These are phyloP conservation scores for Heliconius erato DNA, from an alignment of 2,888 invertebrate species.

Conservation along the genomic window DNA sequence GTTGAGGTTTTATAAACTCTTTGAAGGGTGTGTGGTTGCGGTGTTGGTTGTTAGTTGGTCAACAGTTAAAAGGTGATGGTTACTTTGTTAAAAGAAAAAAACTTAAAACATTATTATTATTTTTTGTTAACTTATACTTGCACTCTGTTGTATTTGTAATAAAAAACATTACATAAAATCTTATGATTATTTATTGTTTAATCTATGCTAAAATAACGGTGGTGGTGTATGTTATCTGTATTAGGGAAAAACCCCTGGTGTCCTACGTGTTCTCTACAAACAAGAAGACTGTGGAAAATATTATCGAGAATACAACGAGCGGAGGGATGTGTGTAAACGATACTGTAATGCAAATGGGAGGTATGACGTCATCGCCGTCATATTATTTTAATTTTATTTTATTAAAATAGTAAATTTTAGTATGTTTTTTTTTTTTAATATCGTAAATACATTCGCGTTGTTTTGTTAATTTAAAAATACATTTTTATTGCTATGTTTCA, in stretches of 20 bases:
- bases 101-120: neutral
- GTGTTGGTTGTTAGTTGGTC: conserved; percentile 6
- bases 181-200: conserved; percentile 3
- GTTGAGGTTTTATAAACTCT: conserved; percentile 1
- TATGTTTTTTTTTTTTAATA: no score
- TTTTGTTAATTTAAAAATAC: neutral
- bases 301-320: conserved; percentile 90
- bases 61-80: conserved; percentile 9
- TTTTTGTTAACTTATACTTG: neutral
- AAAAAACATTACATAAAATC: conserved; percentile 31
- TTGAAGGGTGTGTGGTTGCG: conserved; percentile 4
- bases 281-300: conserved; percentile 83
- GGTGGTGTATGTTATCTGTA: conserved; percentile 57
- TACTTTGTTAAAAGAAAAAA: neutral
- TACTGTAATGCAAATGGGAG: conserved; percentile 92
- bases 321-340: conserved; percentile 95
- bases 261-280: conserved; percentile 93
- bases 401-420: no score
- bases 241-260: conserved; percentile 95
- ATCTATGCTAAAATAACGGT: conserved; percentile 53
- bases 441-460: no score
- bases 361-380: conserved; percentile 61
- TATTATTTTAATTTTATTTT: neutral
- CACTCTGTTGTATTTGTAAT: neutral
- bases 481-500: neutral